Percentiles rank a stretch among this genome's conserved stretches.
Evolutionary conservation across 2,797 vertebrate species (phyloP).

Genomic region (Zalophus californianus): DNA sequence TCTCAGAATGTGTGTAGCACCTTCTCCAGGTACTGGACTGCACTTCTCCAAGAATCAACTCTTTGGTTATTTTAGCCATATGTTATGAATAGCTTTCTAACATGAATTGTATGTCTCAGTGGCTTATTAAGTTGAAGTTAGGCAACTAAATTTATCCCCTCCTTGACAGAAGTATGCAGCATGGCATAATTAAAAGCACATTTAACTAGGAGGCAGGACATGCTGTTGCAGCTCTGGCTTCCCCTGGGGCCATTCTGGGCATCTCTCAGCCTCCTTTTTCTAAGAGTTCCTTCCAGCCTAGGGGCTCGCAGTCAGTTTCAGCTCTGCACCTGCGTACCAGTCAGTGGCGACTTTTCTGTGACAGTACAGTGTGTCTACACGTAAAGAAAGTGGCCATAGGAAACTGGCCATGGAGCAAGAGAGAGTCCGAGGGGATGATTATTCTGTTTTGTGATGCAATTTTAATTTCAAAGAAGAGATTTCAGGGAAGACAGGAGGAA

Average conservation of each 20-base stretch:
- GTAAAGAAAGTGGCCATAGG: background rate
- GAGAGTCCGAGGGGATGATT: background rate
- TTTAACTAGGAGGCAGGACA: background rate
- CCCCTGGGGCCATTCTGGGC: background rate
- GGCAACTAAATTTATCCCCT: background rate
- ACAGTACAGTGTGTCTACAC: background rate
- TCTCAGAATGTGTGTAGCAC: background rate
- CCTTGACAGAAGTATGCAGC: background rate
- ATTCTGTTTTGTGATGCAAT: background rate
- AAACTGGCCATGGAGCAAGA: background rate
- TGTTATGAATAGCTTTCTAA: background rate
- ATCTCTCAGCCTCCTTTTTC: background rate
- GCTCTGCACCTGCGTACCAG: accelerated
- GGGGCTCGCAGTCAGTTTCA: background rate
- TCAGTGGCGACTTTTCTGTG: background rate
- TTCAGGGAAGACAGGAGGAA: background rate
- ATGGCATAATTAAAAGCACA: background rate
- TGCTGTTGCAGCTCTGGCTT: background rate
- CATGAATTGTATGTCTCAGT: background rate
- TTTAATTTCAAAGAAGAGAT: background rate
- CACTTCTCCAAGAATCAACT: background rate
- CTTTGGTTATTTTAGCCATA: background rate
- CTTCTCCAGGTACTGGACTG: background rate
- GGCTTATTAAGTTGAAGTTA: background rate
- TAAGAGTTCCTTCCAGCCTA: background rate